Evolutionary conservation across 2,888 invertebrate genomes (phyloP).

Genomic region (Troilus luridus): DNA sequence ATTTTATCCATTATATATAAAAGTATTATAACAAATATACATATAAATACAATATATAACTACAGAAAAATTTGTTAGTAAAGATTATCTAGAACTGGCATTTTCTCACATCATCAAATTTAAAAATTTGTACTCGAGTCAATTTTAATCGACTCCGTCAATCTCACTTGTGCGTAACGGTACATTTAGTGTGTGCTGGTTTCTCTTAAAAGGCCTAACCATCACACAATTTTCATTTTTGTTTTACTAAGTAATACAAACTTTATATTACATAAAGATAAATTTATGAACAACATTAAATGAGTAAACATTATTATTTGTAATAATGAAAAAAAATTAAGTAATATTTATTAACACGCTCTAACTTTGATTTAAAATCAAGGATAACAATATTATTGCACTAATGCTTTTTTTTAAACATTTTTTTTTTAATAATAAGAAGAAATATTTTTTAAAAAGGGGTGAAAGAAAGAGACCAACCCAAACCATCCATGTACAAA

Average conservation of each 20-base stretch:
- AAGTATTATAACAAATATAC: constrained; percentile 55
- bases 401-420: constrained; percentile 4
- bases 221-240: not conserved
- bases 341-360: constrained; percentile 39
- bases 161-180: constrained; percentile 24
- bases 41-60: constrained; percentile 50
- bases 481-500: too few relatives aligned
- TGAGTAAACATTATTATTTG: not conserved
- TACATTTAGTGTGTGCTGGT: not conserved
- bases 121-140: constrained; percentile 21
- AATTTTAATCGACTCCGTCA: not conserved
- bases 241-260: constrained; percentile 28
- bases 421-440: not conserved
- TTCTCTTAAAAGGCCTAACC: not conserved
- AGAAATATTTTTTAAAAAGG: not conserved
- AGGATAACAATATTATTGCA: constrained; percentile 55
- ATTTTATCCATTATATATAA: constrained; percentile 33
- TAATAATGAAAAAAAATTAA: not conserved
- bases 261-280: constrained; percentile 39
- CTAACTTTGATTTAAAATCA: constrained; percentile 51
- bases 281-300: constrained; percentile 17
- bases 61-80: constrained; percentile 41
- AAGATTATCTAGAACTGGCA: constrained; percentile 34
- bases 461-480: too few relatives aligned
- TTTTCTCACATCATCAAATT: constrained; percentile 23